Conservation (phyloP, 2,797 vertebrate genomes). For the Pyrocephalus nanus region DNA sequence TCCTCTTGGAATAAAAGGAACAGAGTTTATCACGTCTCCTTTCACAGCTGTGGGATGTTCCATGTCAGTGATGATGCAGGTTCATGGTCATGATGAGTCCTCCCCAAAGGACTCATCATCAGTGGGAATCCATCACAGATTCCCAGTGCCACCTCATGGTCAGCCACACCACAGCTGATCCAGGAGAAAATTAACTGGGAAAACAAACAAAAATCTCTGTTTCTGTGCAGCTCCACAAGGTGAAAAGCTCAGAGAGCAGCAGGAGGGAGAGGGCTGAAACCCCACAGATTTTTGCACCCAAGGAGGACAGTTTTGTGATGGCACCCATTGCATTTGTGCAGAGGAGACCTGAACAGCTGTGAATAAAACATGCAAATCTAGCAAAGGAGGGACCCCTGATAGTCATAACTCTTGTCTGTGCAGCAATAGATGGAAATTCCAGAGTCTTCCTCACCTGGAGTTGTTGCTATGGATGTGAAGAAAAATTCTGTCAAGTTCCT, state of each 20-base stretch:
- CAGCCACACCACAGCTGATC: neutral
- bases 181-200: neutral
- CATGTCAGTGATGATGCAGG: accelerated
- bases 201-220: neutral
- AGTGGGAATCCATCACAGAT: accelerated
- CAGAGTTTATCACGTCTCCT: neutral
- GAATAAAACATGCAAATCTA: neutral
- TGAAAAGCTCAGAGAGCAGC: neutral
- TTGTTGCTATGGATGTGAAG: neutral
- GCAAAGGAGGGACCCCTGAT: neutral
- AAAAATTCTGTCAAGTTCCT: neutral
- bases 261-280: neutral
- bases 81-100: neutral
- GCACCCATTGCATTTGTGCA: neutral
- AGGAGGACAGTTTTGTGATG: neutral
- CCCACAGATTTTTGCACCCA: neutral
- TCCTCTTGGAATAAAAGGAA: neutral
- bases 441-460: neutral
- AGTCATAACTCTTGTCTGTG: neutral
- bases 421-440: no score
- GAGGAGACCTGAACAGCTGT: neutral
- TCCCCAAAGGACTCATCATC: no score
- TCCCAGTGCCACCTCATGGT: neutral
- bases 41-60: neutral
- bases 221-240: neutral